Conservation (phyloP, 37 sponge, comb jelly and placozoan species). For the Lycopodina hypogea region DNA sequence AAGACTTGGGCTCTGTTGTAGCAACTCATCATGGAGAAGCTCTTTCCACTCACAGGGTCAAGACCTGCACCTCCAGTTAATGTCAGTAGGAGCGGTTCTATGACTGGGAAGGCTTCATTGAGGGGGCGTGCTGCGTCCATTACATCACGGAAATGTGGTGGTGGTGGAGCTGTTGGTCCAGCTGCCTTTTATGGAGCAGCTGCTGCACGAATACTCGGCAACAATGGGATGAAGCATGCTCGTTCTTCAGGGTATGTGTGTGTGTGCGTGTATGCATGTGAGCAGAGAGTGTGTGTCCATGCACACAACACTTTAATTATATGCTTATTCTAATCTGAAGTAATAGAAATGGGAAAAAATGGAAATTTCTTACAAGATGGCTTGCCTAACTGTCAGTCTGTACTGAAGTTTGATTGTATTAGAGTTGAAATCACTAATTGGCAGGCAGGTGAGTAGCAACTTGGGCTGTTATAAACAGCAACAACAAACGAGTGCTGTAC, state of each 20-base stretch:
- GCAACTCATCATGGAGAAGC: too few species aligned
- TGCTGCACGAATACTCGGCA: background rate
- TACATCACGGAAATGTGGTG: background rate
- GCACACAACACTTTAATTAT: background rate
- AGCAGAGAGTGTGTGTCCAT: background rate
- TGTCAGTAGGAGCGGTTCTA: background rate
- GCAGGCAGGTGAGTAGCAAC: too few species aligned
- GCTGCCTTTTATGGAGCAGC: slow-evolving; percentile 22
- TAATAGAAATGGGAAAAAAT: background rate
- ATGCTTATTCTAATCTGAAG: background rate
- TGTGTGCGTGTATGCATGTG: background rate
- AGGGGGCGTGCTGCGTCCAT: background rate
- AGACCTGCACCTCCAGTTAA: too few species aligned
- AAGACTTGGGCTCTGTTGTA: too few species aligned
- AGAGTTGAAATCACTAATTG: too few species aligned
- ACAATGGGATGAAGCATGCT: background rate
- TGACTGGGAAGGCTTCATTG: background rate
- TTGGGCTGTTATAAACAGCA: too few species aligned
- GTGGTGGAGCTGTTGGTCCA: background rate
- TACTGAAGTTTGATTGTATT: too few species aligned
- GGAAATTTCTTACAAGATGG: too few species aligned
- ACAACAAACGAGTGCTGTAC: too few species aligned
- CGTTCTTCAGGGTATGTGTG: background rate
- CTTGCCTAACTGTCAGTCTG: too few species aligned
- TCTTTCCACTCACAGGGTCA: too few species aligned